Evolutionary conservation across 2,888 invertebrate genomes (phyloP).

Genomic region (Agapetus fuscipes): DNA sequence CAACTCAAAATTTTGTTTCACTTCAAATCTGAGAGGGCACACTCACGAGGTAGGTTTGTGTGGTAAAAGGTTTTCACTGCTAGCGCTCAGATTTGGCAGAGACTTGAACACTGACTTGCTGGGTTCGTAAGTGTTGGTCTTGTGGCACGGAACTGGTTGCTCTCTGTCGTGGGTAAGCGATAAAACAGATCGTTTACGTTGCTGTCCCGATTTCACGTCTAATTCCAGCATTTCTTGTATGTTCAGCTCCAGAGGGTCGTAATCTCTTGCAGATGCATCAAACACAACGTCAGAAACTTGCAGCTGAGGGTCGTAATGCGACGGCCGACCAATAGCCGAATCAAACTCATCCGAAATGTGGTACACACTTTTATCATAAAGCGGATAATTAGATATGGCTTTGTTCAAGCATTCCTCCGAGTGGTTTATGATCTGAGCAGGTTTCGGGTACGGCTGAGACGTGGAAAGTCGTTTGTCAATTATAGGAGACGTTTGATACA

Average conservation of each 20-base stretch:
- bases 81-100: conserved; percentile 63
- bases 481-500: conserved; percentile 23
- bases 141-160: conserved; percentile 19
- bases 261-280: conserved; percentile 32
- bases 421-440: conserved; percentile 11
- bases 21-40: too few relatives aligned
- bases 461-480: conserved; percentile 29
- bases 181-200: conserved; percentile 18
- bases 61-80: conserved; percentile 53
- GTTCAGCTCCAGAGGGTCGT: conserved; percentile 40
- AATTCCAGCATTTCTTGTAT: conserved; percentile 40
- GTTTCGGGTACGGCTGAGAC: conserved; percentile 22
- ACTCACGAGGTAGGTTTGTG: conserved; percentile 23
- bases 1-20: too few relatives aligned
- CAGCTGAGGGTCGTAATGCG: conserved; percentile 20
- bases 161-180: conserved; percentile 21
- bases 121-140: conserved; percentile 13
- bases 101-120: conserved; percentile 42
- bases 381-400: conserved; percentile 12
- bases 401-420: conserved; percentile 19
- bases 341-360: conserved; percentile 30
- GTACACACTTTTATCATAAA: conserved; percentile 29
- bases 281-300: conserved; percentile 26
- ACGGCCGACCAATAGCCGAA: conserved; percentile 7
- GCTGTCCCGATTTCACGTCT: conserved; percentile 29